Evolutionary conservation across 2,888 invertebrate species (phyloP).

Genomic region (Dicyrtoma fusca): DNA sequence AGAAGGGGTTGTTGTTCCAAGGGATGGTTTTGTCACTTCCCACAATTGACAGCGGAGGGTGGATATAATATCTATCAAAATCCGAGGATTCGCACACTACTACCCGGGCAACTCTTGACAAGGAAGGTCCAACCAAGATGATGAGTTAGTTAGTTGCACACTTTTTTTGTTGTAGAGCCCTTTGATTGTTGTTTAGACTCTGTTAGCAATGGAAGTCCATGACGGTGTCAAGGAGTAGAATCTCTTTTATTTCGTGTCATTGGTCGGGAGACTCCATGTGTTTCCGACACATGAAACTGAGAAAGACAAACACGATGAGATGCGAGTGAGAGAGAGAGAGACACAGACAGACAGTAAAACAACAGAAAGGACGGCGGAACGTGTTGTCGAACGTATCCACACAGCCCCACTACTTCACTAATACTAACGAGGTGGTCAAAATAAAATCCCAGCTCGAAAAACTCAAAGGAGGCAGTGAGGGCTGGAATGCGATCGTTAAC

Average conservation of each 20-base stretch:
- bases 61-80: too few species aligned
- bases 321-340: neutral
- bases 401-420: constrained; percentile 52
- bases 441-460: constrained; percentile 6
- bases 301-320: neutral
- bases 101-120: neutral
- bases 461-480: neutral
- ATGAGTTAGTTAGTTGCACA: too few species aligned
- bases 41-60: too few species aligned
- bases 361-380: constrained; percentile 3
- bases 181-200: too few species aligned
- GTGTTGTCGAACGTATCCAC: constrained; percentile 27
- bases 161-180: too few species aligned
- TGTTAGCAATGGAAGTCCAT: too few species aligned
- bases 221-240: too few species aligned
- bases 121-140: neutral
- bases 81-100: too few species aligned
- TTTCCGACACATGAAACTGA: neutral
- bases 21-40: too few species aligned
- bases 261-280: neutral
- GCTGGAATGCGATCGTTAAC: neutral
- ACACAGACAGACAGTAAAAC: constrained; percentile 1
- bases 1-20: too few species aligned
- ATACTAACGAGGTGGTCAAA: constrained; percentile 42
- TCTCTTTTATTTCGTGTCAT: too few species aligned